Evolutionary conservation across 2,113 vertebrate genomes (phyloP), one percentile per base, ranked within the genome.

Genomic region (Apistogramma diplotaenia): DNA sequence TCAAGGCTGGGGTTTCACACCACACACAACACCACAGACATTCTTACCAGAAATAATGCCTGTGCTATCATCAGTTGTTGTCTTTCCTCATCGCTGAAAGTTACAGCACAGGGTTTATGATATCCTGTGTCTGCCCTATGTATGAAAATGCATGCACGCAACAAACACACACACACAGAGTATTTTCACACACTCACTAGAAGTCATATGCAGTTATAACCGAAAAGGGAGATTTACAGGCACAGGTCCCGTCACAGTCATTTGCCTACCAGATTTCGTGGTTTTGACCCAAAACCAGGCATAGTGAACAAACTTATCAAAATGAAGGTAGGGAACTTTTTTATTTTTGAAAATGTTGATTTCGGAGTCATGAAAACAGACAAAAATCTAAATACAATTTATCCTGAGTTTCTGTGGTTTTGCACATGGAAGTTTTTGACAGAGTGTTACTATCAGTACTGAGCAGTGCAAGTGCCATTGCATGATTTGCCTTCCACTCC

Each of bases 11-110:
- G 87, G 92, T 92, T 89, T 94, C 89, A 92, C 89, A 91, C 84
- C 84, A 85, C 82, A 79, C 78, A 87, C 76, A 86, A 87, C 85
- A 74, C 81, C 73, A 73, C 74, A 72, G 76, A 46, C 85, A 53
- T 12, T n/a, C 86, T 94, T 94, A 94, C 92, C 92, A 93, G 92
- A 94, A 94, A 86, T 91, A 91, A 89, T 33, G 86, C 76, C 46
- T 31, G 70, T 53, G 75, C 80, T 87, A 65, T 85, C 87, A 83
- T 77, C 57, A 1, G 60, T 71, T 91, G 78, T 84, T 91, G 88
- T 85, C 76, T 92, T 84, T 91, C 89, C 90, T 92, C 88, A 89
- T 87, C 13, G 23, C 83, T 87, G 73, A 91, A 81, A 85, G 82
- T 89, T 87, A 85, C 61, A 85, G 76, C 21, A 59, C 72, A 29